These are phyloP conservation scores for Phalacrocorax pelagicus DNA, from an alignment of 2,113 vertebrate species.

Conservation along the genomic window DNA sequence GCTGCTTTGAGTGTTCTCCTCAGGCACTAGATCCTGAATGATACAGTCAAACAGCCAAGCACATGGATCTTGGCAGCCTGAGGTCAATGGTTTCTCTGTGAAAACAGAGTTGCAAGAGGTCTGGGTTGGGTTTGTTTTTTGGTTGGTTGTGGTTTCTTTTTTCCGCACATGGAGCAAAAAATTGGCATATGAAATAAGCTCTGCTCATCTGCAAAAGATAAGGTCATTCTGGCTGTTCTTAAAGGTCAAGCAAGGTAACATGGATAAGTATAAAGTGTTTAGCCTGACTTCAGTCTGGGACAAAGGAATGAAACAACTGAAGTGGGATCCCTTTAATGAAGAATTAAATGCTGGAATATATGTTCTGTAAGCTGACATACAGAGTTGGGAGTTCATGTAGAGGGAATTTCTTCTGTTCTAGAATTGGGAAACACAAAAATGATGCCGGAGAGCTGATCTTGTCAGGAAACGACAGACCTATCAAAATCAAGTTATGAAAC, in stretches of 20 bases:
- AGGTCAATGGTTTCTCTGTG: not conserved
- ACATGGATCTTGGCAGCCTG: not conserved
- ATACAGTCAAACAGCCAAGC: not conserved
- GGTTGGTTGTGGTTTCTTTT: not conserved
- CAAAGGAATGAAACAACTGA: not conserved
- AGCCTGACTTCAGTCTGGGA: not conserved
- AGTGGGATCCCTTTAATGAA: not conserved
- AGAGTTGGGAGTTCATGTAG: rapidly evolving
- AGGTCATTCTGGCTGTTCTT: not conserved
- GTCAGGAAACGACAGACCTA: not conserved
- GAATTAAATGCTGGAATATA: not conserved
- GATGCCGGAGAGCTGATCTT: not conserved
- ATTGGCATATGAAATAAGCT: not conserved
- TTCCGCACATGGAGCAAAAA: not conserved
- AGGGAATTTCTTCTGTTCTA: not conserved
- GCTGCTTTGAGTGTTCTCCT: not conserved
- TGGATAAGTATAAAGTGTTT: not conserved
- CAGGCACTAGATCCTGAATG: not conserved
- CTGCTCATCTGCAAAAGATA: not conserved
- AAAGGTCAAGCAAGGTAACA: not conserved
- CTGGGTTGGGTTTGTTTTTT: not conserved
- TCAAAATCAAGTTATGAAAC: not conserved
- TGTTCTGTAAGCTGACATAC: not conserved
- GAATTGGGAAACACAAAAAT: not conserved
- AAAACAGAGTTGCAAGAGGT: not conserved